Base-by-base conservation (phyloP, 2,888 invertebrate genomes). In the Mycalesis mineus region DNA sequence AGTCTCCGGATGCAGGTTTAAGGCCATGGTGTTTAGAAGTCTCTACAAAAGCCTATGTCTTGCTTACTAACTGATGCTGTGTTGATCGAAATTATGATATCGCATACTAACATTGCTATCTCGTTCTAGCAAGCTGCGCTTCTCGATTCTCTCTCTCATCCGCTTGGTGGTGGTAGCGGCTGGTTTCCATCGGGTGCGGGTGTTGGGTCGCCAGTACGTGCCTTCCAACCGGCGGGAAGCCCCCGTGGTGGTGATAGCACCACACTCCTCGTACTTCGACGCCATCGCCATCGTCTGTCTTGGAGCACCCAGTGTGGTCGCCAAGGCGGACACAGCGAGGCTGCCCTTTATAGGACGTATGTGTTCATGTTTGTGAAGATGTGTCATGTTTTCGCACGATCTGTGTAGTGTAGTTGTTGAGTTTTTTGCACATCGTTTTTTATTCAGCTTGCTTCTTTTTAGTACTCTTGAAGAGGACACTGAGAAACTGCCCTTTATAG, bases 251-350 rank as follows among this genome's bases (percentile, higher is more conserved):
- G 94, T 94, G 57, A 92, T 96, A 62, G 97, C 97, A 4, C 98
- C 98, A 2, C 98, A 98, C 81, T 97, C 97, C 39, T 94, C 95
- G 58, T 97, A 95, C 92, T 94, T 96, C 86, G 98, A 98, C 85
- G 94, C 96, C 60, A 91, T 97, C 64, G 92, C 95, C 69, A 95
- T 96, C 72, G 93, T 96, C 59, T 92, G 93, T 74, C 92, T 96
- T 66, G 94, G 94, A n/a, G 95, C 95, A 50, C 96, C 96, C 28
- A 95, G 96, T 71, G 95, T 97, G 76, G 97, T 98, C 68, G 97
- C 97, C 63, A 97, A 97, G 80, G 94, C 94, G 15, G 96, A 96
- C 77, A 94, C 96, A 28, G 93, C 94, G 53, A 89, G 92, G 62
- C 92, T 97, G 71, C 97, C 97, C 58, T 91, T 97, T 73, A 94